Evolutionary conservation across 1,140 invertebrate species (phyloP), one percentile per base, ranked within the genome.

Genomic region (Drosophila quadrilineata): DNA sequence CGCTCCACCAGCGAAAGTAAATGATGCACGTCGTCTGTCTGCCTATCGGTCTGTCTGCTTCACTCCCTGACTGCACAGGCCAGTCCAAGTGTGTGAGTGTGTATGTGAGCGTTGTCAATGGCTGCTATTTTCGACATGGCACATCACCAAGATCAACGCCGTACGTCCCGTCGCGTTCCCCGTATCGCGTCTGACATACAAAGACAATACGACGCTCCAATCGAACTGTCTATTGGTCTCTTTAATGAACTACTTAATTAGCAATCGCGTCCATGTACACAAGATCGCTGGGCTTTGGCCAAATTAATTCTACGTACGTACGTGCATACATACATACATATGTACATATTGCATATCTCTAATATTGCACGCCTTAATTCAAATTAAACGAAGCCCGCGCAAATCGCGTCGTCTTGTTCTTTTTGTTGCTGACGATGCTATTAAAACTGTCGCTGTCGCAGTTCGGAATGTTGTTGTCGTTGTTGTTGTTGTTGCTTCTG

Each of bases 91-190:
- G 35, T 45, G 21, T 41, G 52, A 21, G 26, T 50, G 56, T 49
- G 43, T 16, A 21, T 9, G 49, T 28, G 10, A 9, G 17, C 28
- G 62, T 52, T 77, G 79, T 82, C 77, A 84, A 82, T 82, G 77
- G 71, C 71, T 85, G 77, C 84, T 87, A 87, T 87, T 87, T 87
- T 87, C 62, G 71, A 85, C 64, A 84, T 87, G 85, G 84, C 77
- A 87, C 71, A 65, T 63, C 67, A 66, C 84, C 85, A 85, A 87
- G 85, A 87, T 79, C 85, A 87, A 60, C 46, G 52, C 48, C 50
- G 24, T 59, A 63, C 28, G 50, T 28, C 45, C 29, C 16, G 10
- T 26, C 12, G 31, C 10, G 56, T 14, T 22, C n/a, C 10, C 19
- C 38, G 9, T 10, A 6, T 24, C 3, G 8, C 8, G 6, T 33